Percentiles rank a stretch among this genome's conserved stretches.
phyloP scores from a whole-genome alignment of 2,113 vertebrate species.

The Campylomormyrus tamandua region DNA sequence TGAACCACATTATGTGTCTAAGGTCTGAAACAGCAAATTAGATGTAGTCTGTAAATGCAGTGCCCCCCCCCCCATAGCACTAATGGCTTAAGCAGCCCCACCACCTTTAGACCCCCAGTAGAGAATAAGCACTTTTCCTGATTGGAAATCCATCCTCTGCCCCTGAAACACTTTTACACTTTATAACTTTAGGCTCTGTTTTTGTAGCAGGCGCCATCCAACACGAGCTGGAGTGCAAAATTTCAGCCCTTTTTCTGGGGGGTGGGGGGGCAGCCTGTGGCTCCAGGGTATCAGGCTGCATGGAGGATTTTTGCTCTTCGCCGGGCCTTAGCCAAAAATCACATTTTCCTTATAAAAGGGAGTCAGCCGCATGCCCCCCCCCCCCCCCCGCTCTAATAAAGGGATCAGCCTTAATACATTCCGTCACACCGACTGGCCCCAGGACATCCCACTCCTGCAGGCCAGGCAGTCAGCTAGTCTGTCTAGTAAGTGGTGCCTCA shows the following conservation, averaged over 20 bases:
- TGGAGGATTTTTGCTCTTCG: neutral
- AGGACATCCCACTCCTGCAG: neutral
- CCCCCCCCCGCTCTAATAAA: neutral
- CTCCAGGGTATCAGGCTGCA: neutral
- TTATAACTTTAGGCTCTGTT: neutral
- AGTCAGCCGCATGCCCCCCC: neutral
- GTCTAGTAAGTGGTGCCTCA: neutral
- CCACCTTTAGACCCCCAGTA: slow-evolving; percentile 13
- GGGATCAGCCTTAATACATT: neutral
- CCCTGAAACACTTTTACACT: neutral
- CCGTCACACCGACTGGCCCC: neutral
- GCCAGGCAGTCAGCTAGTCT: neutral
- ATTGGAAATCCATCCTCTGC: slow-evolving; percentile 14
- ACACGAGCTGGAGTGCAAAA: neutral
- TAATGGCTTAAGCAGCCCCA: neutral
- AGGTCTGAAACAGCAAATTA: neutral
- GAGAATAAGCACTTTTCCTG: neutral
- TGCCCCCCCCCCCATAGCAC: neutral
- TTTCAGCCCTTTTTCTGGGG: neutral
- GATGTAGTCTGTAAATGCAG: neutral
- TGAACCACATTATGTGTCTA: neutral
- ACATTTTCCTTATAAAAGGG: neutral
- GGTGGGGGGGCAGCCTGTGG: neutral
- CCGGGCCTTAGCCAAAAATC: neutral
- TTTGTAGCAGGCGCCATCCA: slow-evolving; percentile 8